Percentiles rank a stretch among this genome's conserved stretches.
These are phyloP conservation scores for Baryphthengus martii DNA, from an alignment of 2,113 vertebrate species.

Conservation along the genomic window DNA sequence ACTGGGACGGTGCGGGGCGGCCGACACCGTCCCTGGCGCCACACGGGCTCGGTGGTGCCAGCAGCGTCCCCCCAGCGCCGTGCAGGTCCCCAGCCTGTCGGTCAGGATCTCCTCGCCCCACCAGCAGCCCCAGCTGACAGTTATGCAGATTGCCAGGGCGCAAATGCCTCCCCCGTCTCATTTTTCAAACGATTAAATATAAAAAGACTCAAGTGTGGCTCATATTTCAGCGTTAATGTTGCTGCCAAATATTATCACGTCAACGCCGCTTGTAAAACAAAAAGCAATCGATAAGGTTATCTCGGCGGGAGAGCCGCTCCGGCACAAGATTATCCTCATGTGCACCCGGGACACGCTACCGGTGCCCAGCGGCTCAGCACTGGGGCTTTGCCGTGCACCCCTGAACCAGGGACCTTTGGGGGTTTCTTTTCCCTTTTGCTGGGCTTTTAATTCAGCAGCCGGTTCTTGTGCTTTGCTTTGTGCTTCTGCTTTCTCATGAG, in stretches of 20 bases:
- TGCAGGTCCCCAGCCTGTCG: neutral
- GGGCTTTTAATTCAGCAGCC: accelerated
- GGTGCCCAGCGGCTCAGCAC: neutral
- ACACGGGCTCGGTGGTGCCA: accelerated
- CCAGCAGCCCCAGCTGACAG: neutral
- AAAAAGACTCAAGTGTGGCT: constrained; percentile 7
- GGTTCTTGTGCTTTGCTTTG: accelerated
- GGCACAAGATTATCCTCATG: neutral
- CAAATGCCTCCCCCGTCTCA: neutral
- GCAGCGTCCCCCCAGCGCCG: accelerated
- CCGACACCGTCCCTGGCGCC: accelerated
- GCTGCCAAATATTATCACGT: constrained; percentile 50
- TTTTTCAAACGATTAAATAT: constrained; percentile 42
- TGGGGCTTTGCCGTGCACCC: accelerated
- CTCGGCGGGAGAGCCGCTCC: neutral
- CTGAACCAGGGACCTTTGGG: accelerated
- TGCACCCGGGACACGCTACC: accelerated
- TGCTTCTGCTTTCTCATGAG: neutral
- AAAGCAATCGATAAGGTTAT: neutral
- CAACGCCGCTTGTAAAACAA: neutral
- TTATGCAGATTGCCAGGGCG: neutral
- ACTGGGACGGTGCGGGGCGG: accelerated
- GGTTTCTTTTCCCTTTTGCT: neutral
- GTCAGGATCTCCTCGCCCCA: accelerated
- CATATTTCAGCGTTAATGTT: constrained; percentile 39